Evolutionary conservation across 2,888 invertebrate genomes (phyloP).

Genomic region (Melipona bicolor): DNA sequence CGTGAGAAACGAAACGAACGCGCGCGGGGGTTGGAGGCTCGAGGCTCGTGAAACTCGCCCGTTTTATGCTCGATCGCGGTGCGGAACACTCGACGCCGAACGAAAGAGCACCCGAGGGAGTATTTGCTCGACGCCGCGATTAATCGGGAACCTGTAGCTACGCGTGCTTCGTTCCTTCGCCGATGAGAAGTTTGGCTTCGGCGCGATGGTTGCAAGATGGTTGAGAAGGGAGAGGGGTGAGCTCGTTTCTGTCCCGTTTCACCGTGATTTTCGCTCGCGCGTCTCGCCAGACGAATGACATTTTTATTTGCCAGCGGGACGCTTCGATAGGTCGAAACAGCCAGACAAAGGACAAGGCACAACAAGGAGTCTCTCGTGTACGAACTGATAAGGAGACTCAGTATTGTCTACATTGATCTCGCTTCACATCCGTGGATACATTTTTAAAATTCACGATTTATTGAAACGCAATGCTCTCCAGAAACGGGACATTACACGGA

Average conservation of each 20-base stretch:
- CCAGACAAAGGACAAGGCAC: neutral
- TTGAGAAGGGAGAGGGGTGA: neutral
- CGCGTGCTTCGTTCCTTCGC: neutral
- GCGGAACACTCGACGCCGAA: conserved; percentile 8
- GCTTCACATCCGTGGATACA: no score
- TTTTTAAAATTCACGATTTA: no score
- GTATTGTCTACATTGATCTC: no score
- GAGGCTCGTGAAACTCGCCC: conserved; percentile 18
- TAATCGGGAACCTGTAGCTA: conserved; percentile 51
- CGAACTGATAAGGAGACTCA: neutral
- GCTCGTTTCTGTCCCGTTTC: neutral
- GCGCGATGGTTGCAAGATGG: neutral
- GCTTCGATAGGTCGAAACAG: neutral
- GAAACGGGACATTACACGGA: no score
- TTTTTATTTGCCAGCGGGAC: neutral
- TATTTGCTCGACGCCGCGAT: conserved; percentile 41
- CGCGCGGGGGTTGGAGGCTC: neutral
- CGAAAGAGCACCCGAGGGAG: conserved; percentile 14
- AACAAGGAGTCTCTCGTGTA: neutral
- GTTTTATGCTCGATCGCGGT: conserved; percentile 38
- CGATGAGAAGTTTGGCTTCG: neutral
- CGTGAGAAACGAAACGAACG: conserved; percentile 49
- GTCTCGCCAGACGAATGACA: neutral
- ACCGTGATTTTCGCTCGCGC: conserved; percentile 12
- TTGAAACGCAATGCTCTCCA: no score